Conservation (phyloP, 2,113 vertebrate species). For the Hippocampus mohnikei region DNA sequence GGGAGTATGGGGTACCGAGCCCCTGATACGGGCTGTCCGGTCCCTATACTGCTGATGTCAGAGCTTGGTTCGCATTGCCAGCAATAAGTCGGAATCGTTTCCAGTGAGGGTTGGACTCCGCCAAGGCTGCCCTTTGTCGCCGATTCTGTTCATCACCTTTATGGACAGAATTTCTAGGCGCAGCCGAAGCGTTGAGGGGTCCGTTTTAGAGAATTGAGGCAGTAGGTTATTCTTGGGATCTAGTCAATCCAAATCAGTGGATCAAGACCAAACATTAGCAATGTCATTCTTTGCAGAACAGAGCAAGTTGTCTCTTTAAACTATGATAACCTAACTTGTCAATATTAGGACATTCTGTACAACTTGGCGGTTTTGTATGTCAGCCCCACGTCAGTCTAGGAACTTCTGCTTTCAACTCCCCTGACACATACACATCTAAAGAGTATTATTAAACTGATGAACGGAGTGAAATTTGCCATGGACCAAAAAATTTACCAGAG, state of each 20-base stretch:
- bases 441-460: constrained; percentile 65
- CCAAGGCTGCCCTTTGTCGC: too few relatives aligned
- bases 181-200: too few relatives aligned
- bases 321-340: constrained; percentile 32
- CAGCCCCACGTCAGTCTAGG: constrained; percentile 18
- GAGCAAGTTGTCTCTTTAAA: constrained; percentile 33
- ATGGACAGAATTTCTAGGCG: too few relatives aligned
- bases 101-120: too few relatives aligned
- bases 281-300: constrained; percentile 55
- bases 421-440: constrained; percentile 26
- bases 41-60: too few relatives aligned
- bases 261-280: constrained; percentile 65
- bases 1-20: too few relatives aligned
- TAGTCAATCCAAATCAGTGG: constrained; percentile 67
- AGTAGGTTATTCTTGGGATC: constrained; percentile 72
- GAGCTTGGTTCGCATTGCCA: too few relatives aligned
- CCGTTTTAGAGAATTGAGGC: constrained; percentile 58
- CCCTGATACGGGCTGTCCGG: too few relatives aligned
- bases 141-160: too few relatives aligned
- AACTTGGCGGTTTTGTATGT: not conserved
- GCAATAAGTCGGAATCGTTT: too few relatives aligned
- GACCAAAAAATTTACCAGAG: constrained; percentile 66
- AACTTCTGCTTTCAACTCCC: constrained; percentile 12
- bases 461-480: constrained; percentile 64
- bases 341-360: not conserved